These are phyloP conservation scores for Eunapius fragilis DNA, from an alignment of 37 sponge, comb jelly and placozoan species.

Conservation along the genomic window DNA sequence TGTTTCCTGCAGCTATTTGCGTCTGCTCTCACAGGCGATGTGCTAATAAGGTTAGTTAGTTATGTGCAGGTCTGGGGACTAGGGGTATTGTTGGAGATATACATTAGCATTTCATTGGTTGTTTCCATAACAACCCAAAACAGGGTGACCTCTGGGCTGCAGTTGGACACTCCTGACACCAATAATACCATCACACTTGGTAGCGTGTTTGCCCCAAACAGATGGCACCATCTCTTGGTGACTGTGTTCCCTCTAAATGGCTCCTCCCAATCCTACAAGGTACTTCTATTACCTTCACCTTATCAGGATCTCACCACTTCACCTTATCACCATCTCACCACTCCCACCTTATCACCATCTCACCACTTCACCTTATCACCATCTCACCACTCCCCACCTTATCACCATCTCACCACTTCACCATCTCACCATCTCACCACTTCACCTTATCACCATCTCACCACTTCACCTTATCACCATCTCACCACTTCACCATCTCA, in stretches of 20 bases:
- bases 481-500: neutral
- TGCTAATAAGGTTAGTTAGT: constrained; percentile 74
- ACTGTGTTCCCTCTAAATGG: constrained; percentile 26
- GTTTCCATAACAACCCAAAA: too few relatives aligned
- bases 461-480: neutral
- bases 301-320: neutral
- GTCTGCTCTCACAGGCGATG: constrained; percentile 59
- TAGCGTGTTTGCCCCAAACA: constrained; percentile 30
- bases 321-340: neutral
- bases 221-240: constrained; percentile 58
- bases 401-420: too few relatives aligned
- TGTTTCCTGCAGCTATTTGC: constrained; percentile 71
- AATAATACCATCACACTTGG: constrained; percentile 40
- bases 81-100: neutral
- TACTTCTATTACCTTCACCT: neutral
- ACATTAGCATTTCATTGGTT: too few relatives aligned
- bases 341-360: neutral
- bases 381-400: neutral
- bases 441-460: neutral
- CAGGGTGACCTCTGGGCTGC: constrained; percentile 10
- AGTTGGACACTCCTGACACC: neutral
- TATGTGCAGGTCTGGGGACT: neutral
- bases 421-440: too few relatives aligned
- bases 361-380: neutral
- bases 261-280: constrained; percentile 20